Evolutionary conservation across 2,113 vertebrate genomes (phyloP).

Genomic region (Plectropomus leopardus): DNA sequence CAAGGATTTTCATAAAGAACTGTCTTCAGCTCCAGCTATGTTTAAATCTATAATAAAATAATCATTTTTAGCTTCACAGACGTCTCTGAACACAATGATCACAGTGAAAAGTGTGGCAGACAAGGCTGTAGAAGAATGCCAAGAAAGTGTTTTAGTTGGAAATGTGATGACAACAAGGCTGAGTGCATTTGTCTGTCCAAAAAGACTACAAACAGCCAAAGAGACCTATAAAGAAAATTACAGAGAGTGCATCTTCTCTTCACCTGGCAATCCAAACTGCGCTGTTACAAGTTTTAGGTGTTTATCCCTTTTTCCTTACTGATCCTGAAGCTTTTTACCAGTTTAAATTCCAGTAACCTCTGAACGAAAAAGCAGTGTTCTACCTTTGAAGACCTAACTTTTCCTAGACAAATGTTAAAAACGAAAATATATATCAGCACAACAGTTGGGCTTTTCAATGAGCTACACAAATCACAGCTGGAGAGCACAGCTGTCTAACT

Average conservation of each 20-base stretch:
- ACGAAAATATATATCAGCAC: too few relatives aligned
- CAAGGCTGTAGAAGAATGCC: not conserved
- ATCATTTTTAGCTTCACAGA: not conserved
- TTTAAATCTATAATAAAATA: conserved; percentile 1
- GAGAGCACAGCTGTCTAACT: conserved; percentile 54
- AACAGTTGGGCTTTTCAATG: conserved; percentile 46
- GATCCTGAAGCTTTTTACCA: conserved; percentile 21
- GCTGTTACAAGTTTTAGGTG: conserved; percentile 18
- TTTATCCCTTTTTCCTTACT: conserved; percentile 19
- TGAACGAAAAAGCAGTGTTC: not conserved
- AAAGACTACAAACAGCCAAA: conserved; percentile 1
- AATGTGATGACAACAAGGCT: not conserved
- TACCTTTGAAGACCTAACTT: conserved; percentile 9
- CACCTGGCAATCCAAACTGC: conserved; percentile 32
- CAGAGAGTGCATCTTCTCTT: conserved; percentile 12
- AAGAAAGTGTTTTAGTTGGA: not conserved
- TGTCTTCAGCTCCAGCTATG: not conserved
- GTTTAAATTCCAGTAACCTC: not conserved
- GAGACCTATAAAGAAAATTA: conserved; percentile 7
- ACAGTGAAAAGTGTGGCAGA: conserved; percentile 2
- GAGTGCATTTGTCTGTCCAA: not conserved
- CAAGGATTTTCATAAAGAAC: not conserved
- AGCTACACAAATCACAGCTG: conserved; percentile 52
- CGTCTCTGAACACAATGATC: conserved; percentile 8
- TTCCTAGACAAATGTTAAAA: conserved; percentile 37